Evolutionary conservation across 2,888 invertebrate species (phyloP), one percentile per base, ranked within the genome.

Genomic region (Chaitophorus viminalis): DNA sequence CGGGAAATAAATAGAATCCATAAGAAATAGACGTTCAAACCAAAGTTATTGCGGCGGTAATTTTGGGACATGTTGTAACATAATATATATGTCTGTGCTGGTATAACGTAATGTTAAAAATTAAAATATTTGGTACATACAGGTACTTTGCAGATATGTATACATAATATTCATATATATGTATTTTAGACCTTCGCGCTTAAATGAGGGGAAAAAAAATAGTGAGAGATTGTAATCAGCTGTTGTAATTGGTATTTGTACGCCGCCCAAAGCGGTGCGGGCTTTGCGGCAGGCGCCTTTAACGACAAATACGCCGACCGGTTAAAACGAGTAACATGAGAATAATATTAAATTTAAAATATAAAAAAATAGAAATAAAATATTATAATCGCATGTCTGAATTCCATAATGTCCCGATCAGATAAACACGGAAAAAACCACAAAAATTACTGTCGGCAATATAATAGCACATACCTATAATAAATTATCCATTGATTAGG

Each of bases 231-330:
- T 46, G 8, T 11, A 5, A 85, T 85, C 85, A 3, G n/a, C 46
- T n/a, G 77, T 70, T 85, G 68, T 85, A 85, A 85, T 84, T 65
- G 85, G 85, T 52, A 85, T 85, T 76, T 52, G 68, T 85, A 70
- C 68, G 85, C 68, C 25, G 52, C 33, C 70, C 36, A 54, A 68
- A 86, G 72, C 85, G 85, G 54, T 86, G 29, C 46, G 46, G 52
- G 68, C 70, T 70, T 70, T 29, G 70, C 68, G 46, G 6, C 60
- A 84, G 76, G 76, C 84, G 65, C 77, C 70, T 86, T 72, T 78
- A 36, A 78, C 78, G 70, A 86, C 70, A 72, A 78, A 78, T 33
- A 85, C n/a, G 78, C 78, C 85, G 85, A 70, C 78, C 52, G 77
- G 85, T 77, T 52, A 33, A 78, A 54, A 78, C 78, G 17, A 54